Evolutionary conservation across 2,888 invertebrate species (phyloP), one percentile per base, ranked within the genome.

Genomic region (Mythimna albipuncta): DNA sequence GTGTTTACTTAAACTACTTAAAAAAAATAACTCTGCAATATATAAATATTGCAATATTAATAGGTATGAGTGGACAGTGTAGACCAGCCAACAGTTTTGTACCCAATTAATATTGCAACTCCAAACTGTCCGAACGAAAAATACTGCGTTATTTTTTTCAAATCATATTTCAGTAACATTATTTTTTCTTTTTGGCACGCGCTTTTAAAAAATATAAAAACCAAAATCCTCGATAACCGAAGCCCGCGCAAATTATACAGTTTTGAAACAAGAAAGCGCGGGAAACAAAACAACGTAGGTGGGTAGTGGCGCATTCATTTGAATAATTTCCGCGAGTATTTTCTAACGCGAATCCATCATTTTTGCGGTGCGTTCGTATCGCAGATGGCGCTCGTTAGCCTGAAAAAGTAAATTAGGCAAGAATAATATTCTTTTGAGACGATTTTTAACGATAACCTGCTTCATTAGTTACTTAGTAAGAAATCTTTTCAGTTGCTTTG

Each of bases 261-360:
- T 83, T 85, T 77, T 66, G 69, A 69, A 79, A 73, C 68, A 83
- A 80, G 71, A 77, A 80, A 80, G 75, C 70, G 59, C 69, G 35
- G 76, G 65, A 81, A 86, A 90, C 86, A 89, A 89, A 90, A 90
- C 85, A 88, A 78, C 68, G 61, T 57, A 69, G 69, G 70, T 75
- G 41, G 70, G 81, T 77, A 82, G 78, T 82, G 64, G 83, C 82
- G 94, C 89, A 93, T 94, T 91, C 89, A 95, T 95, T 95, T 93
- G 90, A 95, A 95, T 95, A 94, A 93, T 92, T 94, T 89, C 82
- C 83, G 75, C 67, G 52, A 81, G 79, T 88, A 87, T 90, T 91
- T 91, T 89, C 79, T 87, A 85, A 85, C 78, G 88, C 84, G 86
- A 90, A 92, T 92, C 90, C 92, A 92, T 92, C 92, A 92, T 91